These are phyloP conservation scores for Chamaetylas fuelleborni DNA, from an alignment of 2,113 vertebrate genomes.

Conservation along the genomic window DNA sequence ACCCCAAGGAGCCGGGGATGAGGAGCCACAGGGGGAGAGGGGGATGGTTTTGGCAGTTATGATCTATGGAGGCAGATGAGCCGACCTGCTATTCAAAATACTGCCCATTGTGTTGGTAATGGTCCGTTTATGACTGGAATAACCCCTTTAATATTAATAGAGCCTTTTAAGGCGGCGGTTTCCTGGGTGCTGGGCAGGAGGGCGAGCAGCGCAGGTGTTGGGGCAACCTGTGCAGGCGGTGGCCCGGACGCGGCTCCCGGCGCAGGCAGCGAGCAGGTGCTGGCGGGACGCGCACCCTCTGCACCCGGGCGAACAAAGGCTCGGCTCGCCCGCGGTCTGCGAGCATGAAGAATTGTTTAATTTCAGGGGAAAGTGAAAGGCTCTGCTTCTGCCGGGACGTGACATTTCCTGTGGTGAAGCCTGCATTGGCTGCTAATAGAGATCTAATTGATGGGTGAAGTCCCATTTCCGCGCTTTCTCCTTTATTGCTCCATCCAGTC, in stretches of 20 bases:
- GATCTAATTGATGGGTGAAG: slow-evolving; percentile 99
- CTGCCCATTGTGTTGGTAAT: slow-evolving; percentile 83
- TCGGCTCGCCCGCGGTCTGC: slow-evolving; percentile 73
- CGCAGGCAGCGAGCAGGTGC: slow-evolving; percentile 71
- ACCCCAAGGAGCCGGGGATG: neutral
- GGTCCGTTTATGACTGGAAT: slow-evolving; percentile 67
- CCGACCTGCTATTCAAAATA: slow-evolving; percentile 73
- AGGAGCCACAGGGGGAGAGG: neutral
- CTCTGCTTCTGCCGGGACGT: slow-evolving; percentile 75
- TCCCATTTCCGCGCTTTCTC: slow-evolving; percentile 94
- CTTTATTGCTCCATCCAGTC: slow-evolving; percentile 98
- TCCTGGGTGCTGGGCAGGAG: slow-evolving; percentile 56
- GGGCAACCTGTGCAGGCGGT: slow-evolving; percentile 70
- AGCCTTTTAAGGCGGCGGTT: slow-evolving; percentile 27
- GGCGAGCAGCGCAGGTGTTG: slow-evolving; percentile 73
- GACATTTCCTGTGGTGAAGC: slow-evolving; percentile 96
- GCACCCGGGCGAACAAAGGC: slow-evolving; percentile 64
- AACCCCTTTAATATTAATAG: slow-evolving; percentile 81
- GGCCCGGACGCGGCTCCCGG: slow-evolving; percentile 1
- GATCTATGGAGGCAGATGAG: slow-evolving; percentile 75
- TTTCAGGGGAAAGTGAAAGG: slow-evolving; percentile 71
- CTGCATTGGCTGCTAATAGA: slow-evolving; percentile 98
- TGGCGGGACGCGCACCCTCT: slow-evolving; percentile 37
- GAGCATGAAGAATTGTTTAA: slow-evolving; percentile 88
- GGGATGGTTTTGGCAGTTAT: slow-evolving; percentile 60